A percentile compares a stretch with the other conserved stretches of the same genome.
phyloP scores from a whole-genome alignment of 2,113 vertebrate genomes.

The Chrysemys picta region DNA sequence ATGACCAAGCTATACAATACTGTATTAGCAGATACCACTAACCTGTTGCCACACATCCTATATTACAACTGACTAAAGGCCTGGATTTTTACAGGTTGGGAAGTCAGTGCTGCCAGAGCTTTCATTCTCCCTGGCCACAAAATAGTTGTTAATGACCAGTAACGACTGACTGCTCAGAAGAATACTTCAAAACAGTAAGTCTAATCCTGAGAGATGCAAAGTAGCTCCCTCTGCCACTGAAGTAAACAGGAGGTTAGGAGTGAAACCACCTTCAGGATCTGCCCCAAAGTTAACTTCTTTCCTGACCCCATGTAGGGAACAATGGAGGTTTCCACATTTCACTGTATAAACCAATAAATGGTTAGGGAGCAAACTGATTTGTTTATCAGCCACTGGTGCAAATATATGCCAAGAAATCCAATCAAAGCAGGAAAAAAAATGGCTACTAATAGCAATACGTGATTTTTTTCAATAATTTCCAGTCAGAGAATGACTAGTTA shows the following conservation, averaged over 20 bases:
- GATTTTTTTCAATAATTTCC: neutral
- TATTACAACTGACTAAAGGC: neutral
- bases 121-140: slow-evolving; percentile 14
- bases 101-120: slow-evolving; percentile 23
- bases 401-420: slow-evolving; percentile 21
- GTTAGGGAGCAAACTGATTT: slow-evolving; percentile 40
- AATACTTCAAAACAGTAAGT: neutral
- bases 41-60: slow-evolving; percentile 39
- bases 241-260: neutral
- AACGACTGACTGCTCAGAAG: neutral
- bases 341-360: neutral
- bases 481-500: neutral
- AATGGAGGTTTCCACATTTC: slow-evolving; percentile 39
- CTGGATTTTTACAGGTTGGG: neutral
- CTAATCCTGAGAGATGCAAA: neutral
- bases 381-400: slow-evolving; percentile 20
- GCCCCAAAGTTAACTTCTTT: neutral
- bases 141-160: neutral
- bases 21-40: neutral
- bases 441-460: neutral
- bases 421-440: slow-evolving; percentile 19
- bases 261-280: neutral
- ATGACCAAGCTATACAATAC: neutral
- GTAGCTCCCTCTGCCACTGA: neutral
- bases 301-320: neutral